Conservation (phyloP, 2,888 invertebrate genomes). For the Xylota sylvarum region DNA sequence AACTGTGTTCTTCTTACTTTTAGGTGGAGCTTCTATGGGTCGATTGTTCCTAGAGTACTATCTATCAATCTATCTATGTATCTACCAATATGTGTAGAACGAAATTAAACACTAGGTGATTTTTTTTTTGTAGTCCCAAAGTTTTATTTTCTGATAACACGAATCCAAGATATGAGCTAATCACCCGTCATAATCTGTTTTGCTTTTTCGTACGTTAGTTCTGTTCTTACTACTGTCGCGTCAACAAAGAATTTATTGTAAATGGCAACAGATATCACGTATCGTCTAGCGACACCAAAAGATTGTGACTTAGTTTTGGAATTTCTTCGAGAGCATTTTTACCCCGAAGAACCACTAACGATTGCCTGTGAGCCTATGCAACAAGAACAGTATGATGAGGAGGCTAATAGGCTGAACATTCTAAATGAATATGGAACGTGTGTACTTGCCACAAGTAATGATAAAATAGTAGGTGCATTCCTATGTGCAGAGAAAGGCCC, state of each 20-base stretch:
- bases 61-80: too few species aligned
- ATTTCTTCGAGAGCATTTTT: conserved; percentile 81
- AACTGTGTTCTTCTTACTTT: too few species aligned
- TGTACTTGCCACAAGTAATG: conserved; percentile 76
- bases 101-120: too few species aligned
- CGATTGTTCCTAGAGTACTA: too few species aligned
- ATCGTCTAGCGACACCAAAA: conserved; percentile 14
- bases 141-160: not conserved
- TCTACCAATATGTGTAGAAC: too few species aligned
- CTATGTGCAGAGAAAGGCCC: conserved; percentile 81
- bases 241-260: not conserved
- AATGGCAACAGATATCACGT: conserved; percentile 2
- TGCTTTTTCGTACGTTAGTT: not conserved
- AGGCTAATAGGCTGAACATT: conserved; percentile 80
- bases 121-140: too few species aligned
- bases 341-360: conserved; percentile 82
- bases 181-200: too few species aligned
- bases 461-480: conserved; percentile 80
- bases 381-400: conserved; percentile 80
- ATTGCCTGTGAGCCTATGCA: conserved; percentile 79
- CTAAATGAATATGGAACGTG: conserved; percentile 72
- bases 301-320: conserved; percentile 79
- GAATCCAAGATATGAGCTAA: not conserved
- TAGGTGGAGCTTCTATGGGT: too few species aligned
- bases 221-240: not conserved